phyloP scores from a whole-genome alignment of 2,113 vertebrate genomes.

The Tupaia chinensis region DNA sequence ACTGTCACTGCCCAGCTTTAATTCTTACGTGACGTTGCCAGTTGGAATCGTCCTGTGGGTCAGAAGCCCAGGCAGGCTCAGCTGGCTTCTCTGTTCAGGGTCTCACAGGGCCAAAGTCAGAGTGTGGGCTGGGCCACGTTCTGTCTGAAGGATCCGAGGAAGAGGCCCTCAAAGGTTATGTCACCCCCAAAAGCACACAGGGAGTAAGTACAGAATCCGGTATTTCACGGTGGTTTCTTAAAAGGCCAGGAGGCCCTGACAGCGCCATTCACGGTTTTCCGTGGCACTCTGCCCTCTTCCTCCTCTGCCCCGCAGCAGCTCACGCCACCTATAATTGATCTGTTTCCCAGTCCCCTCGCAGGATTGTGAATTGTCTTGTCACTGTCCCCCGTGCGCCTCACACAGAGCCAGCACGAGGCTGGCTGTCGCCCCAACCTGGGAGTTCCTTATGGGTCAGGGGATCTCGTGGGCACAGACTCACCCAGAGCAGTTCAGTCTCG shows the following conservation, averaged over 20 bases:
- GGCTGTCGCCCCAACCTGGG: neutral
- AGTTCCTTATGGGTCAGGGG: rapidly evolving
- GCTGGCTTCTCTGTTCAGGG: neutral
- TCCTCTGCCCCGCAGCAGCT: neutral
- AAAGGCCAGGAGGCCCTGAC: neutral
- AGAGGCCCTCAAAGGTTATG: neutral
- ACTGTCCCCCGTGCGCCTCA: rapidly evolving
- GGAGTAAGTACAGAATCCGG: neutral
- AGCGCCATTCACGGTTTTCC: rapidly evolving
- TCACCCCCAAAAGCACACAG: neutral
- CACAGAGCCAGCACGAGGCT: neutral
- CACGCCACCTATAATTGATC: neutral
- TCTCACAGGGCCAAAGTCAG: neutral
- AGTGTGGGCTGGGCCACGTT: neutral
- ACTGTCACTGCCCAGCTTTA: neutral
- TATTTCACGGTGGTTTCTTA: neutral
- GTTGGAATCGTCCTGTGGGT: neutral
- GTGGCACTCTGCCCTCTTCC: rapidly evolving
- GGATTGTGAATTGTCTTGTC: neutral
- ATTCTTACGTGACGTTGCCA: neutral
- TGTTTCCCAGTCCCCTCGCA: neutral
- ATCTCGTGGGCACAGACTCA: neutral
- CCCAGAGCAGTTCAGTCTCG: neutral
- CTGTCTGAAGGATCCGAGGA: neutral
- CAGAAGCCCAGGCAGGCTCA: neutral